These are phyloP conservation scores for Chloroceryle aenea DNA, from an alignment of 2,113 vertebrate genomes.

Conservation along the genomic window DNA sequence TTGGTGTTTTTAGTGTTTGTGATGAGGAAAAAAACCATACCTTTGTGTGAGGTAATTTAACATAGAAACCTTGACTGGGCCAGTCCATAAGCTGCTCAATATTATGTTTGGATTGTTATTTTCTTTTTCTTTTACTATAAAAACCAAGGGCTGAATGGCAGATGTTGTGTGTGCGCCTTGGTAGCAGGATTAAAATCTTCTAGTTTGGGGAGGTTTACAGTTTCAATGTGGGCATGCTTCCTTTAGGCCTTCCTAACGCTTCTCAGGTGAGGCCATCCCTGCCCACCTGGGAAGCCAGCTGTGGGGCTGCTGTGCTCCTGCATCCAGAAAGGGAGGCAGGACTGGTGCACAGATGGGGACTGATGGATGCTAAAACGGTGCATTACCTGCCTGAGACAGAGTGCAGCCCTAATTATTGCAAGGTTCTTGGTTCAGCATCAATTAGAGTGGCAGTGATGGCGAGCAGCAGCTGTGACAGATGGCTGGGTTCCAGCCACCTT, in stretches of 20 bases:
- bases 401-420: conserved; percentile 88
- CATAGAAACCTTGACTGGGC: background rate
- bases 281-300: conserved; percentile 51
- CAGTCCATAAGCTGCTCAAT: background rate
- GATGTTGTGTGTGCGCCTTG: conserved; percentile 14
- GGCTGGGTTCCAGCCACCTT: conserved; percentile 87
- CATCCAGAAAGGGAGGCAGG: background rate
- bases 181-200: conserved; percentile 32
- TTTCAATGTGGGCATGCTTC: conserved; percentile 52
- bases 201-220: conserved; percentile 9
- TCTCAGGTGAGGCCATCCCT: background rate
- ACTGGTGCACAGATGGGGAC: conserved; percentile 85
- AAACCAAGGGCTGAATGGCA: background rate
- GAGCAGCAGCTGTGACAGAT: conserved; percentile 95
- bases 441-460: conserved; percentile 88
- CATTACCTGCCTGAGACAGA: conserved; percentile 89
- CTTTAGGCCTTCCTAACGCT: conserved; percentile 8
- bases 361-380: conserved; percentile 88
- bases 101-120: background rate
- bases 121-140: background rate
- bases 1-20: background rate
- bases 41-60: background rate
- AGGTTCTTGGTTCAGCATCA: conserved; percentile 91
- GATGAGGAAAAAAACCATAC: background rate
- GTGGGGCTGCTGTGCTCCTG: conserved; percentile 28